These are phyloP conservation scores for Oryctolagus cuniculus DNA, from an alignment of 2,113 vertebrate genomes.

Conservation along the genomic window DNA sequence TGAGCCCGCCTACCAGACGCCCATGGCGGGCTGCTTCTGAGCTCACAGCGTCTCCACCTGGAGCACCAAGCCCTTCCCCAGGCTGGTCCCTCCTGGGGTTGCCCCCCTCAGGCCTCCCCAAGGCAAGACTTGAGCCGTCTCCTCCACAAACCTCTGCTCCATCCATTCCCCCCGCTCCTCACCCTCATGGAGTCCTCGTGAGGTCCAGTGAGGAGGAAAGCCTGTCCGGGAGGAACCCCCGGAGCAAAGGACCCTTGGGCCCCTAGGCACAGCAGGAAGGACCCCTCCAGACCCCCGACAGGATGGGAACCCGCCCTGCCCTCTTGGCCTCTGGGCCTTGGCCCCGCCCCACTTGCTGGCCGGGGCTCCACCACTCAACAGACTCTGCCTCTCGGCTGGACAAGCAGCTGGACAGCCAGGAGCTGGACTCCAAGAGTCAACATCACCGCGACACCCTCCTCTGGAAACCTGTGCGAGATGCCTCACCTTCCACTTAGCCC, in stretches of 20 bases:
- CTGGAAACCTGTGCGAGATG: neutral
- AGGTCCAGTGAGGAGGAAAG: too few relatives aligned
- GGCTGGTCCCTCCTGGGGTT: neutral
- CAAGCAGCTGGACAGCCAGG: neutral
- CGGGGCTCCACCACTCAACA: neutral
- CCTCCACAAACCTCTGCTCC: neutral
- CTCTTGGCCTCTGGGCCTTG: neutral
- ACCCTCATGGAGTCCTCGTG: neutral
- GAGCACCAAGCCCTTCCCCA: neutral
- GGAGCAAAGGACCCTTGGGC: too few relatives aligned
- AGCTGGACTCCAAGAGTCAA: neutral
- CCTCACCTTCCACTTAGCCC: neutral
- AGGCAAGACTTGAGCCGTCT: neutral
- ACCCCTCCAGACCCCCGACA: neutral
- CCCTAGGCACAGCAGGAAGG: neutral
- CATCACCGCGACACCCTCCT: neutral
- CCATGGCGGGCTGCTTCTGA: neutral
- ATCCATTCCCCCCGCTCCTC: neutral
- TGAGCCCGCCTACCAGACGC: neutral
- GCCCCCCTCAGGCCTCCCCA: constrained; percentile 23
- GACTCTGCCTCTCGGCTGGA: neutral
- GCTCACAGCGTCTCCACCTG: neutral
- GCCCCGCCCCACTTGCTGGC: neutral
- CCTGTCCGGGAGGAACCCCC: neutral
- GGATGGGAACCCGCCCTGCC: neutral